Evolutionary conservation across 30 jellyfish, hydroid and myxozoan genomes (phyloP).

Genomic region (Aurelia aurita): DNA sequence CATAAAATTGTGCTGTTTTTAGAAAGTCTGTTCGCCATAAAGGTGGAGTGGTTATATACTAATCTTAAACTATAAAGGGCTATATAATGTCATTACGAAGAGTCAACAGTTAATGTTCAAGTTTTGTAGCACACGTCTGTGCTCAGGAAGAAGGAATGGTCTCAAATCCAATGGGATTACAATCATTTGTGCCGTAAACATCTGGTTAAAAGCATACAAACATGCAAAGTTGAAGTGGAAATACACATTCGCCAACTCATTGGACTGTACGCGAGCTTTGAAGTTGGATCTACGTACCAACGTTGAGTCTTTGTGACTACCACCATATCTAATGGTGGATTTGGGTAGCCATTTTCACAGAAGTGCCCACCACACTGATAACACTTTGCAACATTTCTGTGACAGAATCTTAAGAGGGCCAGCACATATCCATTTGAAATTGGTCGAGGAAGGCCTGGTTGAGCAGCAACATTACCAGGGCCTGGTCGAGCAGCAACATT

Average conservation of each 20-base stretch:
- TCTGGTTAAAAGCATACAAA: not conserved
- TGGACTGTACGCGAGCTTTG: constrained; percentile 20
- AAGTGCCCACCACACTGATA: constrained; percentile 12
- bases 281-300: constrained; percentile 18
- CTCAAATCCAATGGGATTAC: constrained; percentile 1
- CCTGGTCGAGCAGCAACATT: too few species aligned
- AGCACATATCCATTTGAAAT: too few species aligned
- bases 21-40: too few species aligned
- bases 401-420: constrained; percentile 8
- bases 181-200: constrained; percentile 24
- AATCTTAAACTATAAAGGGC: too few species aligned
- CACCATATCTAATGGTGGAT: constrained; percentile 29
- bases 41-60: too few species aligned
- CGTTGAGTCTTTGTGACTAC: constrained; percentile 21
- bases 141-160: constrained; percentile 63
- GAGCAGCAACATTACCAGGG: too few species aligned
- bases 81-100: too few species aligned
- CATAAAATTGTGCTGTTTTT: too few species aligned
- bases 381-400: constrained; percentile 19
- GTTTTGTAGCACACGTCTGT: too few species aligned
- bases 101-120: too few species aligned
- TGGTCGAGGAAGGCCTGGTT: too few species aligned
- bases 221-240: constrained; percentile 10
- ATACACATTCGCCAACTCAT: constrained; percentile 15
- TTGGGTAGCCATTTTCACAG: constrained; percentile 9